Evolutionary conservation across 2,797 vertebrate genomes (phyloP), one percentile per base, ranked within the genome.

Genomic region (Muraenolepis orangiensis): DNA sequence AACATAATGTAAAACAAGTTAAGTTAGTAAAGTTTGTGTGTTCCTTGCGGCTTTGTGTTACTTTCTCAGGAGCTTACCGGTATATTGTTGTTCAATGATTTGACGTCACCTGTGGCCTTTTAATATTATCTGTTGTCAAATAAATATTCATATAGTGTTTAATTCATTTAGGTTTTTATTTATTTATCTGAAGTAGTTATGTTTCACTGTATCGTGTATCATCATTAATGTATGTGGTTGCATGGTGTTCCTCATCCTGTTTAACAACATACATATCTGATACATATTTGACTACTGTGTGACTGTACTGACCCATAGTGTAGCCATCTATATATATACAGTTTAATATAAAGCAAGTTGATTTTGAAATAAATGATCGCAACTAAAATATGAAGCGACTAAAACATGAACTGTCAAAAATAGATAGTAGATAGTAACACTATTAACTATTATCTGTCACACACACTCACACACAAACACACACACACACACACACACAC

Each of bases 401-500:
- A 16, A 42, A 42, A 42, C 20, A 51, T 20, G 42, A 46, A 46
- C 42, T 18, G 42, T 68, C 10, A 13, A 30, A 30, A 67, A 67
- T 12, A 31, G 16, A 29, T 30, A n/a, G n/a, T 29, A 29, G 29
- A 67, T n/a, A n/a, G n/a, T n/a, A n/a, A n/a, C n/a, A n/a, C n/a
- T n/a, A 67, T 4, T 16, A 29, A 29, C 30, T 67, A 30, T 67
- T 13, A 16, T 29, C 18, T 29, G 28, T 20, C 26, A 28, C 66
- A 13, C 23, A 64, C 72, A 66, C 3, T 5, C 1, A 7, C 23
- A 51, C 31, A 30, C 40, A 51, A 42, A 12, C 31, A 42, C 40
- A 11, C 31, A 23, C 72, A 66, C 51, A 73, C 72, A 40, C 61
- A 73, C 72, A 67, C 72, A 67, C 31, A 16, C 66, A 74, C 64